These are phyloP conservation scores for Bradypodion ventrale DNA, from an alignment of 2,797 vertebrate species.

Conservation along the genomic window DNA sequence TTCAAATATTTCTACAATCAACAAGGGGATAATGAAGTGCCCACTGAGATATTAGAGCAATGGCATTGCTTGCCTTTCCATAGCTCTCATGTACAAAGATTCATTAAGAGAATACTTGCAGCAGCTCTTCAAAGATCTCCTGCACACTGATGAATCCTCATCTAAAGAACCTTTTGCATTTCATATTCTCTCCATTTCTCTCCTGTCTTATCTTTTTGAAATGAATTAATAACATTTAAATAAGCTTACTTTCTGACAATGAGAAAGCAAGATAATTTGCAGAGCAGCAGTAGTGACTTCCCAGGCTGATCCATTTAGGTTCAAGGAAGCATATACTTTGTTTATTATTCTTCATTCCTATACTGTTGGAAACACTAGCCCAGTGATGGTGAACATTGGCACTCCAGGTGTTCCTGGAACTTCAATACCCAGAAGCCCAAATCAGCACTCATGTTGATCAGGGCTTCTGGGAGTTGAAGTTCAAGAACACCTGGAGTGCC, in stretches of 20 bases:
- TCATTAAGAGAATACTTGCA: background rate
- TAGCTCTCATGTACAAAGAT: background rate
- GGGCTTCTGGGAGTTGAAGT: too few species aligned
- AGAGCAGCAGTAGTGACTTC: background rate
- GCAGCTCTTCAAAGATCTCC: background rate
- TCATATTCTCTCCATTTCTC: background rate
- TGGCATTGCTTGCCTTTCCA: background rate
- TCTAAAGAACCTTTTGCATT: background rate
- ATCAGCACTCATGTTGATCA: too few species aligned
- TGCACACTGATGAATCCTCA: background rate
- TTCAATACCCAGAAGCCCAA: too few species aligned
- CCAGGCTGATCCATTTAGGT: constrained; percentile 1
- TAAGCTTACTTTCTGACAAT: background rate
- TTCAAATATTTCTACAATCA: background rate
- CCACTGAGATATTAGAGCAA: background rate
- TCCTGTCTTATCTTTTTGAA: constrained; percentile 1
- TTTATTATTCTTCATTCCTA: background rate
- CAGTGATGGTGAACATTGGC: too few species aligned
- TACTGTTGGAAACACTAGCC: background rate
- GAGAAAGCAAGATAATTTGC: background rate
- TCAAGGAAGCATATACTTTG: background rate
- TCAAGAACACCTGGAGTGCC: too few species aligned
- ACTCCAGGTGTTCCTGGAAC: too few species aligned
- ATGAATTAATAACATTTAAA: background rate
- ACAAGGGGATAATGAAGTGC: background rate